phyloP scores from a whole-genome alignment of 2,113 vertebrate genomes.

The Xyliphius kryptos region DNA sequence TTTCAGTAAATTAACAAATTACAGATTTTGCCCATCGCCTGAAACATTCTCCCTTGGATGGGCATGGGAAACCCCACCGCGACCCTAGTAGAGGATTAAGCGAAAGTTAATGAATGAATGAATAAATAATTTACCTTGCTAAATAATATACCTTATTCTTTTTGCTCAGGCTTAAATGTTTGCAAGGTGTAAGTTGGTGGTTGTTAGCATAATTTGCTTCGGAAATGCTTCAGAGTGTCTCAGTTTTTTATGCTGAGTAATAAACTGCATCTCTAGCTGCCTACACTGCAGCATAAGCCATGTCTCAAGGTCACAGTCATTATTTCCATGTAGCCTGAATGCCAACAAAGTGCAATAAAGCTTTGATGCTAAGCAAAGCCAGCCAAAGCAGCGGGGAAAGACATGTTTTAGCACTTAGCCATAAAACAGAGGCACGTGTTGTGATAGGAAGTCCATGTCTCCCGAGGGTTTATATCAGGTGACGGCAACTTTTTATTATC shows the following conservation, averaged over 20 bases:
- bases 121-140: too few relatives aligned
- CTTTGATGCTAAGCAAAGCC: conserved; percentile 8
- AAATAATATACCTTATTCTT: too few relatives aligned
- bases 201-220: too few relatives aligned
- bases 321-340: conserved; percentile 24
- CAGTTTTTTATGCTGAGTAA: neutral
- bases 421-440: conserved; percentile 23
- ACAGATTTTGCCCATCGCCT: too few relatives aligned
- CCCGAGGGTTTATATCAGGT: conserved; percentile 25
- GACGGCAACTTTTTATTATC: conserved; percentile 11
- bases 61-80: too few relatives aligned
- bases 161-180: too few relatives aligned
- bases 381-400: conserved; percentile 1
- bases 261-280: neutral
- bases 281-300: conserved; percentile 12
- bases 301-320: conserved; percentile 34
- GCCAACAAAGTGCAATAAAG: conserved; percentile 33
- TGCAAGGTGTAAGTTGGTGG: too few relatives aligned
- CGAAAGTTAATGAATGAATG: too few relatives aligned
- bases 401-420: conserved; percentile 31
- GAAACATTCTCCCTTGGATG: too few relatives aligned
- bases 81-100: too few relatives aligned
- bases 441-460: conserved; percentile 14
- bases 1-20: too few relatives aligned
- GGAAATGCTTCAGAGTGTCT: too few relatives aligned